Percentiles rank a stretch among this genome's conserved stretches.
phyloP scores from a whole-genome alignment of 2,113 vertebrate genomes.

The Aix galericulata region DNA sequence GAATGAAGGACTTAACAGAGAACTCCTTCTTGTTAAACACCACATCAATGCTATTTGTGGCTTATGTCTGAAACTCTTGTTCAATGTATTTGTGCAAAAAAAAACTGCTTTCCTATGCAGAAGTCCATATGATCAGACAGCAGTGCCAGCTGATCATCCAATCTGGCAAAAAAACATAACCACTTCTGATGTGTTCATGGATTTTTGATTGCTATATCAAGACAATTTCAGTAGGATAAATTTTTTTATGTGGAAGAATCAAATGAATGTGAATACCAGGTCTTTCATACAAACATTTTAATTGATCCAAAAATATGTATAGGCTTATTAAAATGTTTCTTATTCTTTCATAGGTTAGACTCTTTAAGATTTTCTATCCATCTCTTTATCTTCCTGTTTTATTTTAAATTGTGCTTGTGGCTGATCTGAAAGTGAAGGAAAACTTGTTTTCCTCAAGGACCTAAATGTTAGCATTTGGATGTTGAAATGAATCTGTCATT shows the following conservation, averaged over 20 bases:
- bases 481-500: neutral
- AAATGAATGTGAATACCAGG: neutral
- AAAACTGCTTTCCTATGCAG: conserved; percentile 23
- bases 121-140: conserved; percentile 41
- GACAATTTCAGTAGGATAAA: neutral
- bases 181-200: neutral
- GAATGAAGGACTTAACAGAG: conserved; percentile 5
- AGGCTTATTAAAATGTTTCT: neutral
- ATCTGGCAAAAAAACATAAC: neutral
- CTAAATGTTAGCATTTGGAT: neutral
- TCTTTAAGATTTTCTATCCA: neutral
- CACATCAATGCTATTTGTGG: neutral
- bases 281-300: neutral
- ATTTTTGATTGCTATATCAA: neutral
- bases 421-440: neutral
- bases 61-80: neutral
- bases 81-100: neutral
- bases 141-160: conserved; percentile 37
- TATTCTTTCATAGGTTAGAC: neutral
- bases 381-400: neutral
- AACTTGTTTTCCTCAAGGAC: neutral
- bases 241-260: neutral
- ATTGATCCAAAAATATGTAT: neutral
- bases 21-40: neutral
- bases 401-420: neutral